Evolutionary conservation across 2,113 vertebrate genomes (phyloP).

Genomic region (Callaeas wilsoni): DNA sequence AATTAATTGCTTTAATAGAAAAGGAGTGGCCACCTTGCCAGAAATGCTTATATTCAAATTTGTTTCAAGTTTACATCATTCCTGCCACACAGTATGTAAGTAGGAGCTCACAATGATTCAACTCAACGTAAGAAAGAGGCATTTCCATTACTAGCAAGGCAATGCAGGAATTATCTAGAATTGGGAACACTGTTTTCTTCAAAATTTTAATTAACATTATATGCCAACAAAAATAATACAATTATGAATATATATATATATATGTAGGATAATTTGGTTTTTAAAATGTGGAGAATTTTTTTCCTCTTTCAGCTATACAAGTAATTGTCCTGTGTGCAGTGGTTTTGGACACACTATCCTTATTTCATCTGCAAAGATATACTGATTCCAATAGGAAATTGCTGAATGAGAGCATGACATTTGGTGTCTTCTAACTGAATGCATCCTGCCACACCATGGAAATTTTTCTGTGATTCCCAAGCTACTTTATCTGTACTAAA

Average conservation of each 20-base stretch:
- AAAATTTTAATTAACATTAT: neutral
- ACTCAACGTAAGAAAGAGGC: neutral
- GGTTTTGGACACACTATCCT: neutral
- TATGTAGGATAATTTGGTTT: neutral
- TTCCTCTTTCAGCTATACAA: neutral
- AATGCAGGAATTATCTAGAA: neutral
- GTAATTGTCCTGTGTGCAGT: neutral
- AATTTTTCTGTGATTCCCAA: neutral
- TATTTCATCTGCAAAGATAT: neutral
- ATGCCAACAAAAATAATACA: neutral
- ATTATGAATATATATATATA: neutral
- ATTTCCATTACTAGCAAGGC: neutral
- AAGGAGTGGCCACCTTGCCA: neutral
- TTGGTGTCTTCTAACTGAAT: neutral
- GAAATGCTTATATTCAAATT: neutral
- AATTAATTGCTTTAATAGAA: neutral
- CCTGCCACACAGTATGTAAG: neutral
- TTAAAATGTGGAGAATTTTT: neutral
- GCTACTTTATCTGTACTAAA: neutral
- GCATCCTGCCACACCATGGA: neutral
- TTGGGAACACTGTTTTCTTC: neutral
- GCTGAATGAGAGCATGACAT: neutral
- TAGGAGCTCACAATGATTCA: neutral
- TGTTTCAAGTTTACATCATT: neutral
- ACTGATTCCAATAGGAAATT: neutral